Evolutionary conservation across 1,140 invertebrate species (phyloP).

Genomic region (Portunus trituberculatus): DNA sequence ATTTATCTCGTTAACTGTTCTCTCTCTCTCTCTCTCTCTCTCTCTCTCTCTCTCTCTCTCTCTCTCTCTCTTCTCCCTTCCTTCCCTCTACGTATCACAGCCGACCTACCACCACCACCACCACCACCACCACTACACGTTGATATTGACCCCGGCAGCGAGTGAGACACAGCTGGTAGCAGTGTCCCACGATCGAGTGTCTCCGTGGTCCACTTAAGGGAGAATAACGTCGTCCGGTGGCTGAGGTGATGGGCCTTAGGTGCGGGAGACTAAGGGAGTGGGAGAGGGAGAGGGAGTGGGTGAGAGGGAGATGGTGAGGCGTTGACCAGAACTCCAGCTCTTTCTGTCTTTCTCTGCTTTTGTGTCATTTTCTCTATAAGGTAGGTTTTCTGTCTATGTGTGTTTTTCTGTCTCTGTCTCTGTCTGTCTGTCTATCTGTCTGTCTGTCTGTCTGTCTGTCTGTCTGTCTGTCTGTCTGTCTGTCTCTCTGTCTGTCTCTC

Average conservation of each 20-base stretch:
- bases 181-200: constrained; percentile 18
- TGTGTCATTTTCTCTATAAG: too few relatives aligned
- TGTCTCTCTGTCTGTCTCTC: neutral
- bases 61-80: constrained; percentile 24
- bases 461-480: too few relatives aligned
- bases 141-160: neutral
- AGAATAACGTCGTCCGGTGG: constrained; percentile 14
- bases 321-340: too few relatives aligned
- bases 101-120: neutral
- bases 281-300: too few relatives aligned
- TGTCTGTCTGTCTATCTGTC: too few relatives aligned
- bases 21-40: neutral
- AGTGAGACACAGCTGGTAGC: neutral
- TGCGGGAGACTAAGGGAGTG: too few relatives aligned
- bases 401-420: neutral
- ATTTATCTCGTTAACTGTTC: neutral
- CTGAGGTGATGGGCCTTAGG: too few relatives aligned
- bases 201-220: constrained; percentile 7
- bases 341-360: too few relatives aligned
- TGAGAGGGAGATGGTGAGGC: too few relatives aligned
- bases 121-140: neutral
- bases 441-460: too few relatives aligned
- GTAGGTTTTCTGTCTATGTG: too few relatives aligned
- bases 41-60: constrained; percentile 36
- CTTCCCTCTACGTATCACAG: neutral